Evolutionary conservation across 2,113 vertebrate genomes (phyloP).

Genomic region (Propithecus coquereli): DNA sequence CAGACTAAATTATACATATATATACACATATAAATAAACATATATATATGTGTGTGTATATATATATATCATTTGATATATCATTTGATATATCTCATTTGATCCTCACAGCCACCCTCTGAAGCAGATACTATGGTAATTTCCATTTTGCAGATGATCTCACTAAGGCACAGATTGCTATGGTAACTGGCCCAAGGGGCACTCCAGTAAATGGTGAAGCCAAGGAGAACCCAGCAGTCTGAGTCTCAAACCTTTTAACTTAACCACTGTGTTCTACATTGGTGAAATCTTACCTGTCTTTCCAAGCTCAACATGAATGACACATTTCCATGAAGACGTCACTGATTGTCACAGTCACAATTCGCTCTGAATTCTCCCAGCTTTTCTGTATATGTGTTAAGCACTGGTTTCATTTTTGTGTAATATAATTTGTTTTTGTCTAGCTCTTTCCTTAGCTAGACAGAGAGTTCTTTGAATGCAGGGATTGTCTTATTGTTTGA

Average conservation of each 20-base stretch:
- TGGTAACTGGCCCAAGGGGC: background rate
- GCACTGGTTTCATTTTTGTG: background rate
- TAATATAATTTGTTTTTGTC: background rate
- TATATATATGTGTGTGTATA: too few relatives aligned
- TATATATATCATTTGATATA: background rate
- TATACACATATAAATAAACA: too few relatives aligned
- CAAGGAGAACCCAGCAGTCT: background rate
- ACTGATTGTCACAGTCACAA: background rate
- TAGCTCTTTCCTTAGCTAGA: background rate
- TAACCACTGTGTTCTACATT: background rate
- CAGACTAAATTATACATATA: background rate
- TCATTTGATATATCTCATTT: background rate
- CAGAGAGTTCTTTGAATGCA: background rate
- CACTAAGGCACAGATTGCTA: background rate
- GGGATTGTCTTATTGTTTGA: background rate
- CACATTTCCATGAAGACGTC: background rate
- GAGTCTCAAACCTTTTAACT: background rate
- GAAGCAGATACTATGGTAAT: background rate
- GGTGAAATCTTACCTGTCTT: background rate
- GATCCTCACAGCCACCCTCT: background rate
- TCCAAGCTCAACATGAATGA: background rate
- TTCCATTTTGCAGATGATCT: background rate
- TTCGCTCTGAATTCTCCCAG: background rate
- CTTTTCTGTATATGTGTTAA: background rate
- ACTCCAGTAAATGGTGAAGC: background rate